A percentile compares a stretch with the other conserved stretches of the same genome.
Conservation (phyloP, 1,140 invertebrate genomes). For the Berghia stephanieae region DNA sequence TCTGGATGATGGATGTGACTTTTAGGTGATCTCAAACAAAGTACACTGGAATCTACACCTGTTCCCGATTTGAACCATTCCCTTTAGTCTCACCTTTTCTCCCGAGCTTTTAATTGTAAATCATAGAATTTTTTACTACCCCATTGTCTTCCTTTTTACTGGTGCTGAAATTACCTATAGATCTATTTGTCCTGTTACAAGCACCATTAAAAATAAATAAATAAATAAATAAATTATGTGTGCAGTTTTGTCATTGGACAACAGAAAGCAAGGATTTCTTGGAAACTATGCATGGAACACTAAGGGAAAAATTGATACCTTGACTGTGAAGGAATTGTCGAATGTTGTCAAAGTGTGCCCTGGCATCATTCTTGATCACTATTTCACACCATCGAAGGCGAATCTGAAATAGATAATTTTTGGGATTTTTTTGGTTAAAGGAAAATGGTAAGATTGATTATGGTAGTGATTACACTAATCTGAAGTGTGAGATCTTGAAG, state of each 20-base stretch:
- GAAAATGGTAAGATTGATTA: neutral
- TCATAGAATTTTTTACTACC: too few species aligned
- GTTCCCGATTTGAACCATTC: too few species aligned
- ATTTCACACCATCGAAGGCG: slow-evolving; percentile 45
- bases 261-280: neutral
- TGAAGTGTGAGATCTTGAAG: slow-evolving; percentile 25
- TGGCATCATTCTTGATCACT: slow-evolving; percentile 43
- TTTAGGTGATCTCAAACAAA: too few species aligned
- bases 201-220: too few species aligned
- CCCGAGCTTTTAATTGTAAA: too few species aligned
- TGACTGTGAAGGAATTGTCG: slow-evolving; percentile 41
- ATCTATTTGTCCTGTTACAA: too few species aligned
- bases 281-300: neutral
- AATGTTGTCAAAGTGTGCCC: slow-evolving; percentile 32
- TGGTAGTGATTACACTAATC: slow-evolving; percentile 25
- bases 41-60: too few species aligned
- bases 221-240: too few species aligned
- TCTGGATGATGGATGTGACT: too few species aligned
- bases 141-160: too few species aligned
- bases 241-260: neutral
- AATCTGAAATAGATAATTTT: slow-evolving; percentile 35
- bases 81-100: too few species aligned
- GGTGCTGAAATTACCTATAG: too few species aligned
- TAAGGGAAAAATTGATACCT: slow-evolving; percentile 36
- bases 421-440: slow-evolving; percentile 23